Evolutionary conservation across 2,797 vertebrate genomes (phyloP).

Genomic region (Neomorphus geoffroyi): DNA sequence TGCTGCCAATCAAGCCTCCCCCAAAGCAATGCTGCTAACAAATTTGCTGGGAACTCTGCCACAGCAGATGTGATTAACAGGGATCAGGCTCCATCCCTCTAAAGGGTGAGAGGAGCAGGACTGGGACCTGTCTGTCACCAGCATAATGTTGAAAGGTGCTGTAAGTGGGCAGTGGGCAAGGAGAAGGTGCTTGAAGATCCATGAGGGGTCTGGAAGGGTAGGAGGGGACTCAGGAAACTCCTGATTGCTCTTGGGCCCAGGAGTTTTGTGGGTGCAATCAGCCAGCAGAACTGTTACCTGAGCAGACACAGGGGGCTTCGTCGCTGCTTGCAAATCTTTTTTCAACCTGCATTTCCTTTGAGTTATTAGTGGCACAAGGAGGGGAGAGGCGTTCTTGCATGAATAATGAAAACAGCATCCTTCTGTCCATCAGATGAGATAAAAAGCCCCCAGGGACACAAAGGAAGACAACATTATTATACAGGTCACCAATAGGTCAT

Average conservation of each 20-base stretch:
- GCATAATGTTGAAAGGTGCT: background rate
- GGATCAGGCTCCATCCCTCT: background rate
- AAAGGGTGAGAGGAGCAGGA: background rate
- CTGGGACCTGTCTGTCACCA: background rate
- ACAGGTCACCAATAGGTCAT: slow-evolving; percentile 48
- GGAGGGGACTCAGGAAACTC: background rate
- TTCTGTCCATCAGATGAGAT: slow-evolving; percentile 45
- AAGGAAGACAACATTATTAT: slow-evolving; percentile 44
- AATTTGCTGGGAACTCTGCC: background rate
- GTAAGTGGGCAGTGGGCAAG: background rate
- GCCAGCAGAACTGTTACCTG: background rate
- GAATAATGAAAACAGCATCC: slow-evolving; percentile 55
- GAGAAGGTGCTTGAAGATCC: background rate
- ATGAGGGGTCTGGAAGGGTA: background rate
- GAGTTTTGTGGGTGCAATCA: background rate
- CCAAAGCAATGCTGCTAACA: background rate
- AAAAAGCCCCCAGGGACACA: slow-evolving; percentile 41
- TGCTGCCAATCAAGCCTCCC: slow-evolving; percentile 36
- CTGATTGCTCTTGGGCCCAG: background rate
- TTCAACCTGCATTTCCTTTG: background rate
- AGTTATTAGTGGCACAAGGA: background rate
- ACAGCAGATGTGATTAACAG: rapidly evolving
- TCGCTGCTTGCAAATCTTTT: background rate
- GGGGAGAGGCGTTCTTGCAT: slow-evolving; percentile 27
- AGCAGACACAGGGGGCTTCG: background rate